Evolutionary conservation across 1,140 invertebrate species (phyloP), one percentile per base, ranked within the genome.

Genomic region (Teleopsis dalmanni): DNA sequence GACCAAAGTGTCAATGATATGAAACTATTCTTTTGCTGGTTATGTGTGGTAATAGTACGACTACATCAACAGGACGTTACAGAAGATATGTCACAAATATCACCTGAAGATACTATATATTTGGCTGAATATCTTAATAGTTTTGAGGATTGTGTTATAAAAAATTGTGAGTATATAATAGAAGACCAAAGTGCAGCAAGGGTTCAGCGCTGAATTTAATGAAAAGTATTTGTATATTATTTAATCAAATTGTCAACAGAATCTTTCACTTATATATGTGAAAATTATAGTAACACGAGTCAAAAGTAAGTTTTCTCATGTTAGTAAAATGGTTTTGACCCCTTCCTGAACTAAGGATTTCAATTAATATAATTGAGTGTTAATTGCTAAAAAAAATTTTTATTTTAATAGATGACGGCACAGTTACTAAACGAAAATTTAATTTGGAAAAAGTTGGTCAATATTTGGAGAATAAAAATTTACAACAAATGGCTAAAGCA

Each of bases 1-100:
- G 91, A 95, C 75, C 81, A 86, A 43, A 91, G 90, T 45, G 87
- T 94, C 76, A 82, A 85, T 46, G 92, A 94, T 70, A 94, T 95
- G 57, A 93, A 94, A 74, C 83, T 90, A 10, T 96, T 97, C 59
- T 95, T 95, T 57, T 78, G 82, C 14, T 87, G 84, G 85, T 73
- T 98, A 1, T 91, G 91, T 70, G 83, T 86, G 35, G 85, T 85
- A 3, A 94, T 95, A 48, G 73, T 91, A 9, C 78, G 88, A 51
- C 66, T 95, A 18, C 81, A 85, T 16, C 88, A 93, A 61, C 90
- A 95, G 65, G 78, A 83, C 59, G 79, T 89, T 40, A 85, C 88
- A 22, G 75, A 83, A 36, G 91, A 94, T 60, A 81, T 87, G 47
- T 82, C 79, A 19, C 85, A 85, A 71, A 82, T 90, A 45, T 89